These are phyloP conservation scores for Myocastor coypus DNA, from an alignment of 2,113 vertebrate species.

Conservation along the genomic window DNA sequence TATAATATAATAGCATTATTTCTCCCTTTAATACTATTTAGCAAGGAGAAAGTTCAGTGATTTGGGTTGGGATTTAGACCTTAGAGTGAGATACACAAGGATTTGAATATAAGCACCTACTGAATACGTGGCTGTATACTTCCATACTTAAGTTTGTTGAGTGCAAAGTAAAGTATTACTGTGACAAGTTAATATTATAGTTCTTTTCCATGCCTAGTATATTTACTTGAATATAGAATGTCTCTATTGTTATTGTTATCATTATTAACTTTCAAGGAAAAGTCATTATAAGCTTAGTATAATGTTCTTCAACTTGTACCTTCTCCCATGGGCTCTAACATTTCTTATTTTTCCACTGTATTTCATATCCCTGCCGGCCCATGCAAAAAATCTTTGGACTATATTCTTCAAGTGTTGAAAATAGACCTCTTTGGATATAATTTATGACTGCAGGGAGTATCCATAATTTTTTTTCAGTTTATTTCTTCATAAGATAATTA, in stretches of 20 bases:
- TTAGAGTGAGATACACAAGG: neutral
- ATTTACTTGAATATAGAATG: neutral
- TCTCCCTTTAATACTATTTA: conserved; percentile 9
- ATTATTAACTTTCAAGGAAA: conserved; percentile 11
- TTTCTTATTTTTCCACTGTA: too few species aligned
- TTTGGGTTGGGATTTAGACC: neutral
- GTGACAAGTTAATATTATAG: neutral
- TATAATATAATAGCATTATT: neutral
- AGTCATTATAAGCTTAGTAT: neutral
- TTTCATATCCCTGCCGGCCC: neutral
- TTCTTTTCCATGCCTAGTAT: neutral
- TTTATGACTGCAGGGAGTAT: neutral
- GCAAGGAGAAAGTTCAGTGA: neutral
- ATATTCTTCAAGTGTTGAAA: neutral
- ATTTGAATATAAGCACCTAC: neutral
- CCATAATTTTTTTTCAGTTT: neutral
- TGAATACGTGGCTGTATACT: neutral
- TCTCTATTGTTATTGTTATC: neutral
- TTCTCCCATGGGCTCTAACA: neutral
- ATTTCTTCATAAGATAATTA: neutral
- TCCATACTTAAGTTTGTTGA: neutral
- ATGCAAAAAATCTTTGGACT: neutral
- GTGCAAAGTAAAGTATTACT: neutral
- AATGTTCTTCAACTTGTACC: neutral
- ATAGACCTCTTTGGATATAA: neutral